Evolutionary conservation across 2,888 invertebrate genomes (phyloP).

Genomic region (Xanthorhoe designata): DNA sequence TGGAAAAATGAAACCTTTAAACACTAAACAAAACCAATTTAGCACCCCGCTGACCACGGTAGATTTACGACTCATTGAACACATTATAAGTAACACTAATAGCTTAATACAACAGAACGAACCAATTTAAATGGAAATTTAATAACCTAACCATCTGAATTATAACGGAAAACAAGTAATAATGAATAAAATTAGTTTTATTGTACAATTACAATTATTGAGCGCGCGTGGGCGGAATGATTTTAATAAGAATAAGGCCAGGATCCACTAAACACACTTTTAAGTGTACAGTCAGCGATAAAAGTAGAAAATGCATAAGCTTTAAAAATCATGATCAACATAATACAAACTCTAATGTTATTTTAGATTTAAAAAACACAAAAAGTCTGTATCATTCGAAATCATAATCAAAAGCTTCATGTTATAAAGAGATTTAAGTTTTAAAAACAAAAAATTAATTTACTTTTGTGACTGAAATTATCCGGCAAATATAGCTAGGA

Average conservation of each 20-base stretch:
- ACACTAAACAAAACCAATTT: constrained; percentile 16
- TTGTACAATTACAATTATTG: constrained; percentile 30
- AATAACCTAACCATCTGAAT: constrained; percentile 37
- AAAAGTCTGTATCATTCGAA: neutral
- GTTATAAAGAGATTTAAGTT: too few species aligned
- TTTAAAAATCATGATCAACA: too few species aligned
- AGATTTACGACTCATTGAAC: constrained; percentile 28
- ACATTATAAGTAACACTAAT: constrained; percentile 28
- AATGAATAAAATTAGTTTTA: constrained; percentile 44
- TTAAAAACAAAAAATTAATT: too few species aligned
- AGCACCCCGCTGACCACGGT: constrained; percentile 29
- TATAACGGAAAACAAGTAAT: constrained; percentile 42
- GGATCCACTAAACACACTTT: neutral
- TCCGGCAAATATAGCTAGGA: too few species aligned
- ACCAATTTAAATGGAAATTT: constrained; percentile 57
- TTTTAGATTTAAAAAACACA: too few species aligned
- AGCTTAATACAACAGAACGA: constrained; percentile 34
- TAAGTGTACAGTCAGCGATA: neutral
- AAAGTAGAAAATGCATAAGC: neutral
- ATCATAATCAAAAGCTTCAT: neutral
- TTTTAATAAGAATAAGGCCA: constrained; percentile 13
- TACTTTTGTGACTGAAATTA: too few species aligned
- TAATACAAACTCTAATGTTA: too few species aligned
- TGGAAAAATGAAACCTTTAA: neutral
- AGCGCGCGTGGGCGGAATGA: constrained; percentile 34